Base-by-base conservation (phyloP, 53 echinoderm and acorn worm genomes). In the Henricia sp. region DNA sequence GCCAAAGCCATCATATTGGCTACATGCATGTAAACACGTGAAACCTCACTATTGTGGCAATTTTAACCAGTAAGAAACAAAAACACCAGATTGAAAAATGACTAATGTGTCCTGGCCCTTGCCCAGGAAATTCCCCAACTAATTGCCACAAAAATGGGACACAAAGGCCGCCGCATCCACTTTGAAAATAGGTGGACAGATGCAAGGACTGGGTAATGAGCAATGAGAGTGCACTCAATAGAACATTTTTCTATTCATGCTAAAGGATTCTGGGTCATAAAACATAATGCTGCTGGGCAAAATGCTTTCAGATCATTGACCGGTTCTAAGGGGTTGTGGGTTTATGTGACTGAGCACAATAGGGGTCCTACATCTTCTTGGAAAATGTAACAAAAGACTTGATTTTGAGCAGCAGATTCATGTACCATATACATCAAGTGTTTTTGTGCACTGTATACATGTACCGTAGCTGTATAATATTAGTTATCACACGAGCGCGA, bases 161-260 rank as follows among this genome's bases (percentile, higher is more conserved):
- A 76, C 76, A 76, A 76, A 76, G 76, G 29, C 26, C 59, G 57
- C 76, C 57, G 76, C 76, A 2, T 33, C 58, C 25, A 43, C 57
- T 58, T 56, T 37, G 39, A 38, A 76, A 76, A 58, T 17, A 42
- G 76, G 40, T 38, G 24, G 76, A 57, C 76, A 76, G 76, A 76
- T 76, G 76, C 74, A 58, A 23, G 17, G 28, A 27, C 28, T 76
- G 76, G 41, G 17, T 57, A 24, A 58, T 23, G 5, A 57, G 39
- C 41, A 59, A 19, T 76, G 76, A 59, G 27, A 28, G 21, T 17
- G 38, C 76, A 74, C 56, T 29, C 55, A 36, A 38, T 72, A 32
- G 37, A 52, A 72, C 52, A 52, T 50, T 33, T 33, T 36, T 52
- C 13, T 36, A 4, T 51, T 23, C 52, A 59, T 3, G 60, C 1